Base-by-base conservation (phyloP, 2,797 vertebrate species). In the Melanotaenia maccullochi region DNA sequence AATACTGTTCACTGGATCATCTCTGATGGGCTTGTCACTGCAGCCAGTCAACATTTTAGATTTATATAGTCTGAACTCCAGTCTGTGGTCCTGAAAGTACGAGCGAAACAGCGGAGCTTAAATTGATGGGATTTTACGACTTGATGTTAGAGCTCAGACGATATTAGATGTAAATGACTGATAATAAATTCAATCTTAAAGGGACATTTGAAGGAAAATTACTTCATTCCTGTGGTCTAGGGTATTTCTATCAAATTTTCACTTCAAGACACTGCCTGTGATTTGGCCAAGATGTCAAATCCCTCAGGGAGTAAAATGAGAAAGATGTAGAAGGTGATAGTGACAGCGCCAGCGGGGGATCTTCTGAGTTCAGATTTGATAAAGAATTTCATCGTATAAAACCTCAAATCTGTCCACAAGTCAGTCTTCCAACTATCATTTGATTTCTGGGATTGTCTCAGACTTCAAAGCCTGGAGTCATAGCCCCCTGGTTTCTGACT, bases 111-210 rank as follows among this genome's bases (percentile, higher is more conserved):
- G 85, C 78, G 8, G 83, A 75, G 74, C 75, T 78, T 71, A 89
- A 91, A 91, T 89, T 89, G 86, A 92, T 90, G 84, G 84, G 78
- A 77, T 90, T 92, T 92, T 89, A 91, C 58, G 88, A 79, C 89
- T 83, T 32, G 76, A 84, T 90, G 87, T 90, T 86, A 85, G 81
- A 87, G 88, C 89, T 80, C 79, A 59, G 82, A 75, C 85, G 64
- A 81, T 85, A 89, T 85, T 88, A 86, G 86, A 90, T 92, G 85
- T 87, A 90, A 92, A 93, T 92, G 84, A 88, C 87, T 85, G 89
- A 90, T 90, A 91, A 92, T 92, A 90, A 91, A 91, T 90, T 85
- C 83, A 88, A 89, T 91, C 84, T 91, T 85, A 92, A 86, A 86
- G 83, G 82, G 85, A 84, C 87, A 87, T 93, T 93, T 90, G 81